A percentile compares a stretch with the other conserved stretches of the same genome.
Conservation (phyloP, 2,888 invertebrate genomes). For the Desoria tigrina region DNA sequence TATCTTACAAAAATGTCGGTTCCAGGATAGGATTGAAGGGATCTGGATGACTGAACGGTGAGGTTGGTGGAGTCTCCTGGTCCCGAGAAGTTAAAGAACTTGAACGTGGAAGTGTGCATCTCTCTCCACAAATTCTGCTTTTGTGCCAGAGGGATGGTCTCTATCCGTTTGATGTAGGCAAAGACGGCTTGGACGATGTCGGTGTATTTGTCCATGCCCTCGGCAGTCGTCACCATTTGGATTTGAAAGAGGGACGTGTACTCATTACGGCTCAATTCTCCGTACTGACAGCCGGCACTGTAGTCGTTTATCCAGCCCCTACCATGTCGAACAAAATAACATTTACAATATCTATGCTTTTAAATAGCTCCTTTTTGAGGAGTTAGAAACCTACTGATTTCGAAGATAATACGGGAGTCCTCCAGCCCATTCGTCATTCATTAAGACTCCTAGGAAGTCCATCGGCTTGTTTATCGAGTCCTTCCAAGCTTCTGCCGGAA, state of each 20-base stretch:
- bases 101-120: background rate
- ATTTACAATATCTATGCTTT: background rate
- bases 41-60: background rate
- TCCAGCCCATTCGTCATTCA: background rate
- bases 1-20: background rate
- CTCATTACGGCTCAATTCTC: conserved; percentile 7
- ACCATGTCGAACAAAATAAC: background rate
- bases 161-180: background rate
- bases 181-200: background rate
- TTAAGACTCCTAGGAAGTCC: background rate
- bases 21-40: background rate
- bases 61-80: background rate
- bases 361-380: background rate
- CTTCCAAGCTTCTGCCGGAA: conserved; percentile 5
- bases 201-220: background rate
- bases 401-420: background rate
- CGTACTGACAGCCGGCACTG: background rate
- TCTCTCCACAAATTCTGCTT: background rate
- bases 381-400: background rate
- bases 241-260: conserved; percentile 10
- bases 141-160: background rate
- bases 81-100: background rate
- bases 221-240: background rate
- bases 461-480: conserved; percentile 2
- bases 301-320: conserved; percentile 4